Base-by-base conservation (phyloP, 2,888 invertebrate genomes). In the Hartigia nigra region DNA sequence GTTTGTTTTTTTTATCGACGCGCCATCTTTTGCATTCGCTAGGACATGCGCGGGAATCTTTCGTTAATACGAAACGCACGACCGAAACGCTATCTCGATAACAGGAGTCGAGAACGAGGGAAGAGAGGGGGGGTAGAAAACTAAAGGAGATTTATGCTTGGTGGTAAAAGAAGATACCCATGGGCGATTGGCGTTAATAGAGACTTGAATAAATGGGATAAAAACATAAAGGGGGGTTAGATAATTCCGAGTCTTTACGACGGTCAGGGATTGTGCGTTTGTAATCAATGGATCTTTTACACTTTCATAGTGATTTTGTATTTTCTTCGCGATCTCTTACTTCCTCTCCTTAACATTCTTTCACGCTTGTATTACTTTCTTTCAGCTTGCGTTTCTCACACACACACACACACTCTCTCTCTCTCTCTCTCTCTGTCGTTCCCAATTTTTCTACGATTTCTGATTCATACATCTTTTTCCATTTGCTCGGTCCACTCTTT, bases 381-480 rank as follows among this genome's bases (percentile, higher is more conserved):
- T 55, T 55, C 55, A 55, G 5, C 23, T 55, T 55, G 23, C 55
- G 55, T 23, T 55, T 55, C 23, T 55, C 23, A 23, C 23, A 23
- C 23, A 9, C 23, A 14, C 14, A 12, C 23, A 4, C 39, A 69
- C 76, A 4, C 76, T 76, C 69, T 12, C 12, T 76, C 70, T 69
- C 76, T 70, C 3, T 76, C 76, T 76, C 69, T 76, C 70, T 35
- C 69, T 32, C 55, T 77, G 55, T 32, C 34, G 55, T 69, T 72
- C 74, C 31, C 55, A 55, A 55, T 55, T 55, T 55, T 55, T 55
- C 55, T 55, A 55, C 5, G 9, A 55, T 55, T 55, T 55, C 9
- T 55, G 23, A 55, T 55, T 55, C 55, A 55, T 9, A 14, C 55
- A 76, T 75, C 72, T 76, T 76, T 55, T 36, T 69, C 69, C 76